Base-by-base conservation (phyloP, 35 echinoderm and acorn worm species). In the Ophioderma brevispina region DNA sequence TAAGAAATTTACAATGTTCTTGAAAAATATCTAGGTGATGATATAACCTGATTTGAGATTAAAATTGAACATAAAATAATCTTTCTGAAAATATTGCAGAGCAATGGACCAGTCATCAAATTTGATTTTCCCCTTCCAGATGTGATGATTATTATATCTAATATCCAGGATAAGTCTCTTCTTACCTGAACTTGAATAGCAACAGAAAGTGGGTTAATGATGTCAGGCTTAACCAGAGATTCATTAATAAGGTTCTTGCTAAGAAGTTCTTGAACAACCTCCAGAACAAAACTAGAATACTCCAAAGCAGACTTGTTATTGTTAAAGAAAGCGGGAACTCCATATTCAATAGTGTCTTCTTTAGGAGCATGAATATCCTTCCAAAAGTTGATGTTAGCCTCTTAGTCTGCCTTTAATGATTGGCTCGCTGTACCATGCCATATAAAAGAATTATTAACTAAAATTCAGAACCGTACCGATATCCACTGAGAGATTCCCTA, bases 21-120 rank as follows among this genome's bases (percentile, higher is more conserved):
- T 80, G 78, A 35, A 82, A 90, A 90, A 90, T 90, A 81, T 90
- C 88, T 32, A 82, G 34, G 37, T 82, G 88, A 31, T 90, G 88
- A 82, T 90, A n/a, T n/a, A 90, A 52, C 88, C 88, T 13, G 88
- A 90, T 52, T 84, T 76, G 5, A 91, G 75, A 33, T 91, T 81
- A 76, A 83, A 91, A 31, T 33, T 36, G 85, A 91, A 85, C 52
- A 91, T 76, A 52, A 84, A 91, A 78, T 75, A 19, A 38, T 75
- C 82, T 36, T 91, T 76, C 28, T 77, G 37, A 14, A 91, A 91
- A 75, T 84, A 84, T 35, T 55, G 1, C 30, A 85, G 1, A 18
- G 75, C 80, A 41, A 85, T 41, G 32, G 86, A 86, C 55, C 40
- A 77, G 40, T 91, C 81, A 5, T 91, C 80, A 31, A 84, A 77